Evolutionary conservation across 2,888 invertebrate genomes (phyloP), one percentile per base, ranked within the genome.

Genomic region (Doris montereyensis): DNA sequence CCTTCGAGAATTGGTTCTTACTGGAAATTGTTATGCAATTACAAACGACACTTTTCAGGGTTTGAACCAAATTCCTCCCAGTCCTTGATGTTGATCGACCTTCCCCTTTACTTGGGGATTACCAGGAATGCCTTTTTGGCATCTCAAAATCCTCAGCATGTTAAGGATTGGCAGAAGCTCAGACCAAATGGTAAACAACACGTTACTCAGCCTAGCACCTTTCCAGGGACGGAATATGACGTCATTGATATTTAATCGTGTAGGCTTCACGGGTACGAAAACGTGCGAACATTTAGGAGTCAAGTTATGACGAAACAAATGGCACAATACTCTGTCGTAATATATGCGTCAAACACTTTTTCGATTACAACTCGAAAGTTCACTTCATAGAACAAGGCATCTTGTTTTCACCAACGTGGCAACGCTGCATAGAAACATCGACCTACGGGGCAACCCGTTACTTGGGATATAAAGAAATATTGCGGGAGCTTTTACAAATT

Each of bases 331-430:
- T 67, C 70, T 24, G 3, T n/a, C n/a, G 10, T 1, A 28, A 34
- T 17, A 77, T 77, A 26, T 77, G 77, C 60, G 70, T 77, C 0
- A 3, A 28, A 24, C 0, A 58, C 17, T 58, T 77, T 21, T 24
- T 30, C 17, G 30, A 70, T 2, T 13, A 8, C 32, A 4, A 70
- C 17, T 24, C 58, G 5, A 0, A 58, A 1, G 13, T 77, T 1
- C 58, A 58, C 17, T 26, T 67, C 3, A 34, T 77, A 8, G 8
- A 21, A 57, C 13, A 1, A 52, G 58, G 58, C 26, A 70, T 70
- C 34, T 32, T 77, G 8, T 0, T 24, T 0, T 60, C 52, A 10
- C 5, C 2, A 17, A 10, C 35, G 0, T 77, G 77, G 77, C 8
- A 70, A 0, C 17, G 10, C 1, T 77, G 77, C 32, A 17, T 77